phyloP scores from a whole-genome alignment of 2,113 vertebrate species.

The Chroicocephalus ridibundus region DNA sequence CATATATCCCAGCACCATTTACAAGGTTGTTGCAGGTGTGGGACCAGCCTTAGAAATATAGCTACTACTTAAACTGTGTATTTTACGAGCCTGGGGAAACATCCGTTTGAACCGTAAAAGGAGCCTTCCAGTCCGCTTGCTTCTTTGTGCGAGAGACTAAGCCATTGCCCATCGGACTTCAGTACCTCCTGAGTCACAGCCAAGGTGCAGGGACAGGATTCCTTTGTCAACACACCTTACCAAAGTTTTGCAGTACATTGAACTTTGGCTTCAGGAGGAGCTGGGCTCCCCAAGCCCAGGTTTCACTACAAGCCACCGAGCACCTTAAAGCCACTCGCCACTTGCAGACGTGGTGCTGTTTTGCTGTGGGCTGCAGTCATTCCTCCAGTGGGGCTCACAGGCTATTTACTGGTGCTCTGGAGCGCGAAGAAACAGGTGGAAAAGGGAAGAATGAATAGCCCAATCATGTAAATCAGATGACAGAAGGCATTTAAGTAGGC shows the following conservation, averaged over 20 bases:
- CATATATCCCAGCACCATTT: slow-evolving; percentile 55
- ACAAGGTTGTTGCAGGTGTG: slow-evolving; percentile 76
- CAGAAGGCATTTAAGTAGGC: neutral
- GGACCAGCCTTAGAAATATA: slow-evolving; percentile 64
- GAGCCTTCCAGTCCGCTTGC: neutral
- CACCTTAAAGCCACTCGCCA: neutral
- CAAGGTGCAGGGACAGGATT: neutral
- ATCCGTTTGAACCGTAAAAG: slow-evolving; percentile 65
- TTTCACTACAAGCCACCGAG: neutral
- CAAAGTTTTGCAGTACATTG: neutral
- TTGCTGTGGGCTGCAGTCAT: neutral
- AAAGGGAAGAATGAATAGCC: neutral
- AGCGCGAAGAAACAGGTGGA: neutral
- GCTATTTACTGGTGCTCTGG: neutral
- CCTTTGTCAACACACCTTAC: slow-evolving; percentile 11
- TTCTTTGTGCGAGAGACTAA: slow-evolving; percentile 7
- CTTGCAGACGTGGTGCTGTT: neutral
- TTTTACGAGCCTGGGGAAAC: slow-evolving; percentile 74
- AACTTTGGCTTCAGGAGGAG: slow-evolving; percentile 30
- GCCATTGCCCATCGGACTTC: neutral
- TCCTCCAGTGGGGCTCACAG: neutral
- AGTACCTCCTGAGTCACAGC: neutral
- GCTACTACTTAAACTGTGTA: slow-evolving; percentile 65
- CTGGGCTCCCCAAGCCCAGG: neutral
- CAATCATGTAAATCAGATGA: neutral